A percentile compares a stretch with the other conserved stretches of the same genome.
These are phyloP conservation scores for Bostrychus sinensis DNA, from an alignment of 2,113 vertebrate species.

Conservation along the genomic window DNA sequence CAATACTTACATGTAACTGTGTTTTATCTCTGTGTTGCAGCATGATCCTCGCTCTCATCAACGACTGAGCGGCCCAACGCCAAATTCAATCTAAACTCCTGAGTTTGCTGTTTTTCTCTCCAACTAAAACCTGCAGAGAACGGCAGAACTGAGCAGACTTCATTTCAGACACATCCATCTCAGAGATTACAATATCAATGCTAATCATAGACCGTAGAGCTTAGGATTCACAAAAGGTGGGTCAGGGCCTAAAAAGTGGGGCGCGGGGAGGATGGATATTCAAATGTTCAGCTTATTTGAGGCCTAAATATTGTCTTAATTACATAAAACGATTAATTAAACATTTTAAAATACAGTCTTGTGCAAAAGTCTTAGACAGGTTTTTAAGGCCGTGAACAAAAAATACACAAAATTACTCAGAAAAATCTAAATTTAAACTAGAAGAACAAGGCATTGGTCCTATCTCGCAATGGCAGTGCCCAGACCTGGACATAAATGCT, in stretches of 20 bases:
- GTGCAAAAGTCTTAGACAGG: not conserved
- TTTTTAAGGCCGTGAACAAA: too few relatives aligned
- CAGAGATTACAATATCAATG: not conserved
- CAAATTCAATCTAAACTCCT: conserved; percentile 38
- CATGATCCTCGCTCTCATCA: conserved; percentile 98
- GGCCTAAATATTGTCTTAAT: too few relatives aligned
- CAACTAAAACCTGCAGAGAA: conserved; percentile 18
- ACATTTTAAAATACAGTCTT: too few relatives aligned
- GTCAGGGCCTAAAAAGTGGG: not conserved
- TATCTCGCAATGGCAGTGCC: too few relatives aligned
- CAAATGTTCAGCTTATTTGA: too few relatives aligned
- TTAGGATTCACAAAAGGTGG: not conserved
- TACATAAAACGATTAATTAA: too few relatives aligned
- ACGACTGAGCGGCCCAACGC: conserved; percentile 84
- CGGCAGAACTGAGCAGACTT: not conserved
- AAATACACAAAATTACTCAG: too few relatives aligned
- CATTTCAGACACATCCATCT: not conserved
- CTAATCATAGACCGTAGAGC: not conserved
- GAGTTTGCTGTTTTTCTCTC: conserved; percentile 13
- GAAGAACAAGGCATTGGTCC: too few relatives aligned
- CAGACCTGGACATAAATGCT: too few relatives aligned
- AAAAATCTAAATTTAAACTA: too few relatives aligned
- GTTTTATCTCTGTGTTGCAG: conserved; percentile 71
- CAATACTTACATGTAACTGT: too few relatives aligned
- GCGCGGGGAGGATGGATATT: too few relatives aligned